These are phyloP conservation scores for Pantala flavescens DNA, from an alignment of 1,140 invertebrate species.

Conservation along the genomic window DNA sequence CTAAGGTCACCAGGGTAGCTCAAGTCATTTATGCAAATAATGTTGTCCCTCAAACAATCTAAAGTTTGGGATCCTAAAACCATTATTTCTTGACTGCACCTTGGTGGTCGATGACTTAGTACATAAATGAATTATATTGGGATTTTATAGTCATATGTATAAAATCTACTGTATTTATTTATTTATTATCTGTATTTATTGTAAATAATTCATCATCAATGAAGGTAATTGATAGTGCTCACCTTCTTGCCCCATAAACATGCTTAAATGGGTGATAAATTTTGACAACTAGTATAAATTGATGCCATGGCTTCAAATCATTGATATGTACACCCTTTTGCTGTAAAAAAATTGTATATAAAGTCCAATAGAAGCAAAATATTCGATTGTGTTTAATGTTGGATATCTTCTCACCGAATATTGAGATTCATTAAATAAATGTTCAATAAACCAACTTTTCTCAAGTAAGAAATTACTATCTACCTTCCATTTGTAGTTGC, in stretches of 20 bases:
- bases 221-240: not conserved
- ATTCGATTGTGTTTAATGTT: not conserved
- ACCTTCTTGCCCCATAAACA: not conserved
- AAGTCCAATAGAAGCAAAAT: no score
- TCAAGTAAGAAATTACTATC: no score
- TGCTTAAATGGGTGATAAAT: not conserved
- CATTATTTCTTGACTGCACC: slow-evolving; percentile 45
- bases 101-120: slow-evolving; percentile 27
- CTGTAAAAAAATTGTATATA: no score
- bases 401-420: not conserved
- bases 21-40: slow-evolving; percentile 56
- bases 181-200: not conserved
- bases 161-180: not conserved
- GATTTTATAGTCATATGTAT: not conserved
- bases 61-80: slow-evolving; percentile 52
- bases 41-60: slow-evolving; percentile 51
- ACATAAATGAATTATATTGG: not conserved
- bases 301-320: not conserved
- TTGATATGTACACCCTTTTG: not conserved
- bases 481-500: not conserved
- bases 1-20: slow-evolving; percentile 50
- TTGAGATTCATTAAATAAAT: not conserved
- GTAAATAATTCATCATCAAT: not conserved
- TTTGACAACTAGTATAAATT: not conserved
- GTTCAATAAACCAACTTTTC: not conserved